Base-by-base conservation (phyloP, 2,113 vertebrate species). In the Callorhinus ursinus region DNA sequence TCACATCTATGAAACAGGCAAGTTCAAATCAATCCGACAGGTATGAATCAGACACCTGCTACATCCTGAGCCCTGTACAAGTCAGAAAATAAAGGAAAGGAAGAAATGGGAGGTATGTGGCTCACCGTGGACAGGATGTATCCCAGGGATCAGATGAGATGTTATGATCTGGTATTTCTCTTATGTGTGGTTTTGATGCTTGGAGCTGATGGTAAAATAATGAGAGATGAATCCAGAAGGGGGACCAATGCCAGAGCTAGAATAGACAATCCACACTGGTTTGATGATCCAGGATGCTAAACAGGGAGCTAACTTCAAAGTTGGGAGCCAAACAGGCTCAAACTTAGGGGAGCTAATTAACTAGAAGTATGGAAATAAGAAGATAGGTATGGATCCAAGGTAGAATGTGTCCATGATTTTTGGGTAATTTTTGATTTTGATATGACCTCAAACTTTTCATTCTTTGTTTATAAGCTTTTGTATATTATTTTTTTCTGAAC, bases 11-110 rank as follows among this genome's bases (percentile, higher is more conserved):
- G 82, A 95, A 93, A 49, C 3, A 83, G 80, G 21, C 24, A 90
- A 89, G 69, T 97, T 96, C 49, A 94, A 93, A 83, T 83, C 61
- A 93, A 77, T 39, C 46, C 28, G 93, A 42, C 11, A 93, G 71
- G 69, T 84, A 12, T 67, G 89, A 87, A 72, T 61, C 63, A 89
- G n/a, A 22, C 28, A 57, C 16, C 7, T 61, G 11, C 19, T 71
- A 14, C 11, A 57, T 63, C 21, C 31, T 71, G 57, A 95, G 10
- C 16, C 79, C 5, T 42, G 9, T 51, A 49, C 11, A 83, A 59
- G 24, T 67, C n/a, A 74, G 36, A 87, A 90, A 79, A 67, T 61
- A 88, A 79, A 79, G 74, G 61, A 93, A 79, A 79, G 53, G 36
- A 49, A 51, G 21, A 88, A 95, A 82, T 69, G 28, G 55, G 89